Evolutionary conservation across 2,888 invertebrate species (phyloP), one percentile per base, ranked within the genome.

Genomic region (Ernsta delagoae): DNA sequence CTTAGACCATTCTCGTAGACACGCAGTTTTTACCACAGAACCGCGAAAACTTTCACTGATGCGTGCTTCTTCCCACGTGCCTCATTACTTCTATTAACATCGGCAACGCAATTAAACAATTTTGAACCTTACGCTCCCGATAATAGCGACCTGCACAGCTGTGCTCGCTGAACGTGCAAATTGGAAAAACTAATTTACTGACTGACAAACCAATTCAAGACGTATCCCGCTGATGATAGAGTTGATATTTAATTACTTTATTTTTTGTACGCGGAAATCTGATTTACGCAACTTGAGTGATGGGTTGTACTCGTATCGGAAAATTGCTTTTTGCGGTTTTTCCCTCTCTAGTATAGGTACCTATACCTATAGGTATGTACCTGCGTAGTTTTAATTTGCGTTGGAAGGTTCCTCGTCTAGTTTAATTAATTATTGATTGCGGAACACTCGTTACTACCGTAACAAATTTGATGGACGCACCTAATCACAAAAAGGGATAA

Each of bases 31-130:
- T 82, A 76, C 78, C 74, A 75, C 73, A 70, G 64, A 64, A 72
- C 71, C 72, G 74, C 73, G 75, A 69, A 78, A 76, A 82, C 82
- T 82, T 82, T 82, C 82, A 81, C 82, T 78, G 57, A 70, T 71
- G 75, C 72, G 71, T 74, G 71, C 76, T 70, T 74, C 76, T 79
- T 80, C 79, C 77, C 80, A 79, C 76, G 76, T 78, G 76, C 75
- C 77, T 74, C 70, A 75, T 74, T 76, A 71, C 70, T 56, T 41
- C 39, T 31, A 5, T 63, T 34, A 45, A 56, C 48, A 31, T 5
- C 31, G 11, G 7, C 7, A 45, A 24, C 24, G 8, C 16, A 9
- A 11, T 43, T 8, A 39, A 7, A 67, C 31, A 3, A 71, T 61
- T 70, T 16, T 54, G 11, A 45, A 61, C 67, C 61, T 57, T 74